Percentiles rank a stretch among this genome's conserved stretches.
Conservation (phyloP, 2,113 vertebrate species). For the Pyxicephalus adspersus region DNA sequence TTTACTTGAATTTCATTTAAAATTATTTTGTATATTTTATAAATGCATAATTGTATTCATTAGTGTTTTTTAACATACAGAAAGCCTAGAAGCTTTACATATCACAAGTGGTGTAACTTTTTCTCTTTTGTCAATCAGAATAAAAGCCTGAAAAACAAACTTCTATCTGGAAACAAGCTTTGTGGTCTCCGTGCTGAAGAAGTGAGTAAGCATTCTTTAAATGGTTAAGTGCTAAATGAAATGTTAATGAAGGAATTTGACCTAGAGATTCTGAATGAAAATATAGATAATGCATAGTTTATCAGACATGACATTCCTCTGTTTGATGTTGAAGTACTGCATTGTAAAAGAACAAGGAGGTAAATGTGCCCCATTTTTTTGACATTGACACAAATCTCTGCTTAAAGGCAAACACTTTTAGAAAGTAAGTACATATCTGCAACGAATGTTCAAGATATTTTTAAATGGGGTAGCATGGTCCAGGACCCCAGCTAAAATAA, state of each 20-base stretch:
- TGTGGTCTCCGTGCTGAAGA: slow-evolving; percentile 95
- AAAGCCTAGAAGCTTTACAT: no score
- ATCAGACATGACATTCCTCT: neutral
- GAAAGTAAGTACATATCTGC: neutral
- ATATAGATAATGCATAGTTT: neutral
- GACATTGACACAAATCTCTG: neutral
- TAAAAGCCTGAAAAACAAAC: slow-evolving; percentile 97
- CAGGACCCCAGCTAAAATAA: no score
- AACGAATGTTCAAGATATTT: no score
- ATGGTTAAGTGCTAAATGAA: neutral
- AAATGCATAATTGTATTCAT: no score
- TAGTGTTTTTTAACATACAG: no score
- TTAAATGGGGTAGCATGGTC: no score
- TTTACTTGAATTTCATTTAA: no score
- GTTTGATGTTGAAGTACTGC: no score
- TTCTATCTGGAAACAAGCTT: slow-evolving; percentile 92
- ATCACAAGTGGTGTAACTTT: no score
- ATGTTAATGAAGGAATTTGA: neutral
- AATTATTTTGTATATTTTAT: no score
- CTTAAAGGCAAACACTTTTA: neutral
- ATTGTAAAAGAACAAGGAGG: neutral
- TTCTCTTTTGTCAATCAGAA: slow-evolving; percentile 73
- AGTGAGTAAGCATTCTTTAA: slow-evolving; percentile 71
- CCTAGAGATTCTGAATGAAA: neutral
- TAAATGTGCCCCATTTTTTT: neutral